These are phyloP conservation scores for Zaprionus inermis DNA, from an alignment of 1,140 invertebrate species.

Conservation along the genomic window DNA sequence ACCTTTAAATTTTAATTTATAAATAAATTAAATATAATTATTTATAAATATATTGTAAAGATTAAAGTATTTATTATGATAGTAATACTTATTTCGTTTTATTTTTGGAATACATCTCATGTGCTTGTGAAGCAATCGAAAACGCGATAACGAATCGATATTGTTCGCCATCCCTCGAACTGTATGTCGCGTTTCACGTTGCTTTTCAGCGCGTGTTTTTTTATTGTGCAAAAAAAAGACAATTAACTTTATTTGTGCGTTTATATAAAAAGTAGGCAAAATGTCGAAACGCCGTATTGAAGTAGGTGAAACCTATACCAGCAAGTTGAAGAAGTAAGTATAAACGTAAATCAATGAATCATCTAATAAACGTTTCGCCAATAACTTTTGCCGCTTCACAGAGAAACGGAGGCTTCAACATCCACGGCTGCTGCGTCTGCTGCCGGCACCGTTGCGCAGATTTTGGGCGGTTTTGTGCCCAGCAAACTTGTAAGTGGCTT, in stretches of 20 bases:
- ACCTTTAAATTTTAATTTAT: too few species aligned
- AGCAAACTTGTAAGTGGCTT: slow-evolving; percentile 66
- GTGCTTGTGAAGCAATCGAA: background rate
- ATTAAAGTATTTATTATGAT: too few species aligned
- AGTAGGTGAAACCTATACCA: slow-evolving; percentile 92
- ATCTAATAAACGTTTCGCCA: background rate
- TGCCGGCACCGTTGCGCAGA: slow-evolving; percentile 72
- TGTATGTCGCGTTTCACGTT: slow-evolving; percentile 57
- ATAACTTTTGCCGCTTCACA: slow-evolving; percentile 10
- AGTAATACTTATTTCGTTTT: background rate
- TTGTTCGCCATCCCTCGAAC: slow-evolving; percentile 25
- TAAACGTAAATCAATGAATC: background rate
- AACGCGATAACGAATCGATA: slow-evolving; percentile 5
- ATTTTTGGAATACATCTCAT: background rate
- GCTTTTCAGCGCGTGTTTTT: slow-evolving; percentile 73
- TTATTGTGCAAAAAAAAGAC: slow-evolving; percentile 47
- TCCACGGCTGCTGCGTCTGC: slow-evolving; percentile 70
- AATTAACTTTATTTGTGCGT: slow-evolving; percentile 22
- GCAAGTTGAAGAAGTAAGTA: slow-evolving; percentile 88
- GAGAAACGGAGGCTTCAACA: slow-evolving; percentile 55
- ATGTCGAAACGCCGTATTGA: slow-evolving; percentile 94
- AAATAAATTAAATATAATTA: too few species aligned
- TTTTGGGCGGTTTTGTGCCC: slow-evolving; percentile 84
- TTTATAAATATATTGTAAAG: too few species aligned
- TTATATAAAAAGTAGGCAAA: slow-evolving; percentile 14